phyloP scores from a whole-genome alignment of 2,797 vertebrate genomes.

The Apogon talboti region DNA sequence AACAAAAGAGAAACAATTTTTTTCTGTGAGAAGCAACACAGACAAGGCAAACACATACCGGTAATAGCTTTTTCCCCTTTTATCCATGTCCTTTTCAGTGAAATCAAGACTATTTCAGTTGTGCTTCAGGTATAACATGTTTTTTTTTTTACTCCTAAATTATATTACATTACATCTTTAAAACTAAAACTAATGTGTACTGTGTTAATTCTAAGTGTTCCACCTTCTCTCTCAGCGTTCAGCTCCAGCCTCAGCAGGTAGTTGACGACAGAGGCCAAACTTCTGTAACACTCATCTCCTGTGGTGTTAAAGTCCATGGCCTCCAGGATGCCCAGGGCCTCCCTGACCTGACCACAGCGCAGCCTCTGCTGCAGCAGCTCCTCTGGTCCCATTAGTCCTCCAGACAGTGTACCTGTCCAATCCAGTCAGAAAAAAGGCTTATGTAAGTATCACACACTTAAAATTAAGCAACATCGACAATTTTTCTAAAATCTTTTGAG shows the following conservation, averaged over 20 bases:
- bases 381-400: conserved; percentile 83
- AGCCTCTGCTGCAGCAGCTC: conserved; percentile 91
- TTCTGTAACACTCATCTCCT: conserved; percentile 86
- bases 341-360: conserved; percentile 83
- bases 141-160: not conserved
- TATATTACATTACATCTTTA: not conserved
- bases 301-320: conserved; percentile 92
- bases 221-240: conserved; percentile 86
- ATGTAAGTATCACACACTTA: not conserved
- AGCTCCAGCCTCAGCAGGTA: conserved; percentile 93
- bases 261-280: conserved; percentile 89
- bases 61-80: not conserved
- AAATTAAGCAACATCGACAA: not conserved
- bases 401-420: conserved; percentile 86
- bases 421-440: not conserved
- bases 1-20: conserved; percentile 35
- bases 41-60: not conserved
- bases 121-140: not conserved
- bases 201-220: not conserved
- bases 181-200: not conserved
- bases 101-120: not conserved
- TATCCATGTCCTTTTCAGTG: not conserved
- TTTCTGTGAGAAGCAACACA: not conserved
- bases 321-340: conserved; percentile 89
- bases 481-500: too few relatives aligned